Percentiles rank a stretch among this genome's conserved stretches.
These are phyloP conservation scores for Sarcoramphus papa DNA, from an alignment of 2,797 vertebrate genomes.

Conservation along the genomic window DNA sequence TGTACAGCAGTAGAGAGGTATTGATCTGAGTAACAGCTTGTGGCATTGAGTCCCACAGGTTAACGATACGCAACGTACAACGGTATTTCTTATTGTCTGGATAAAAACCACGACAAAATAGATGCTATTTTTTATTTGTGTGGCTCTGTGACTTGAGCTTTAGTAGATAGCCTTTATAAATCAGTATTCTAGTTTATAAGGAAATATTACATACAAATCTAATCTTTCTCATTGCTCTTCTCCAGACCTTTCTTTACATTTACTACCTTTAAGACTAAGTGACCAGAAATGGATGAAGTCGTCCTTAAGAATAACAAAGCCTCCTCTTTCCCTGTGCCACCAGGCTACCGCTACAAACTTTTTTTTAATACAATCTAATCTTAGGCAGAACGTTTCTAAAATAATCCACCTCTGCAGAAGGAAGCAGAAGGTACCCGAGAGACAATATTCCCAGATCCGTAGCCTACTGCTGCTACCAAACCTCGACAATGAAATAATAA, in stretches of 20 bases:
- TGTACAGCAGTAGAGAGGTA: not conserved
- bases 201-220: not conserved
- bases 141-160: not conserved
- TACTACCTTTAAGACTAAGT: not conserved
- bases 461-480: conserved; percentile 32
- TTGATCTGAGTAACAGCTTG: not conserved
- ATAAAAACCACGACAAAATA: not conserved
- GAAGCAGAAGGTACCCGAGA: conserved; percentile 17
- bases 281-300: not conserved
- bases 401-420: conserved; percentile 39
- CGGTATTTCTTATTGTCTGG: not conserved
- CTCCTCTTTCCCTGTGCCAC: not conserved
- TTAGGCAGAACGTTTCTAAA: conserved; percentile 45
- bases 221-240: not conserved
- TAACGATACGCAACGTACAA: not conserved
- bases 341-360: not conserved
- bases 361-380: conserved; percentile 5
- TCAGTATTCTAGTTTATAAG: not conserved
- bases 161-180: not conserved
- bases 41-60: conserved; percentile 23
- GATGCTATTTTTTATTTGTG: not conserved
- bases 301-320: conserved; percentile 6
- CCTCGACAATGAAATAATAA: conserved; percentile 33
- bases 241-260: not conserved
- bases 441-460: conserved; percentile 13